A percentile compares a stretch with the other conserved stretches of the same genome.
Evolutionary conservation across 2,113 vertebrate genomes (phyloP).

Genomic region (Upupa epops): DNA sequence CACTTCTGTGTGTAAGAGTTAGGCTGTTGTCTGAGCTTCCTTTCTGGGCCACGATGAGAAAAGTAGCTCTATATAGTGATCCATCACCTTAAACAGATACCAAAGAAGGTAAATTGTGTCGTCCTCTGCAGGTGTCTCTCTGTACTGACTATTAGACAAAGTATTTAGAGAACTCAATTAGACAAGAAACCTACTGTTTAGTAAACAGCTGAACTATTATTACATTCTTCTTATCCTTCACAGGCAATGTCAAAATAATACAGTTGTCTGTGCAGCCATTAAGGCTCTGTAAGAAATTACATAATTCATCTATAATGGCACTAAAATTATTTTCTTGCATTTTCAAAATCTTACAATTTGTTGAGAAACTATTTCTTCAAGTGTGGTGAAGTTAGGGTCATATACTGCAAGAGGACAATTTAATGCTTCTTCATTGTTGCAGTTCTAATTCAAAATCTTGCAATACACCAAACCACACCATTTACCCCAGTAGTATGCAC

Average conservation of each 20-base stretch:
- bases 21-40: neutral
- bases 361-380: neutral
- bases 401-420: neutral
- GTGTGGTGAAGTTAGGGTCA: neutral
- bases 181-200: neutral
- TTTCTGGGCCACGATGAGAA: neutral
- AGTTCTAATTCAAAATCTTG: neutral
- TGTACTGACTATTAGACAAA: neutral
- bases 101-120: neutral
- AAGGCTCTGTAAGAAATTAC: neutral
- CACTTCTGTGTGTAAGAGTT: neutral
- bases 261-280: neutral
- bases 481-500: neutral
- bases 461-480: neutral
- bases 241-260: neutral
- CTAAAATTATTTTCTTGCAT: neutral
- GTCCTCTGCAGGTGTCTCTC: neutral
- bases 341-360: neutral
- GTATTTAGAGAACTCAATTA: neutral
- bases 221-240: neutral
- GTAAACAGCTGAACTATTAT: neutral
- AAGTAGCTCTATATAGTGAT: neutral
- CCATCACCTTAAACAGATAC: neutral
- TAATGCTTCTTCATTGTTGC: neutral
- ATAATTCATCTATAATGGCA: neutral